Evolutionary conservation across 2,888 invertebrate genomes (phyloP).

Genomic region (Ellobium chinense): DNA sequence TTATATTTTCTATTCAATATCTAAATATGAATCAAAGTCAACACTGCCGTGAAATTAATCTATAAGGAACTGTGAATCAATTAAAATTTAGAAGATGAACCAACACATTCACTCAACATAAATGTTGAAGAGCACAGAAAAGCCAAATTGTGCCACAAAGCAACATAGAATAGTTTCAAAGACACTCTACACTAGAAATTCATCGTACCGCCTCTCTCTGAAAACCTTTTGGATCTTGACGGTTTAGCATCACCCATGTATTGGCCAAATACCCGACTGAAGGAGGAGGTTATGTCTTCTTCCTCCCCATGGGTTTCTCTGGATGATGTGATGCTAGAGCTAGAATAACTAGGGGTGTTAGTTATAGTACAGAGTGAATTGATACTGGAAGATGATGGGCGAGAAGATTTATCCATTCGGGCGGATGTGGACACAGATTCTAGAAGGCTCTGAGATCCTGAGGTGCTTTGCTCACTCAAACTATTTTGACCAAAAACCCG

Average conservation of each 20-base stretch:
- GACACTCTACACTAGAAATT: background rate
- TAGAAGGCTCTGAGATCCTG: background rate
- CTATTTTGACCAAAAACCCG: conserved; percentile 20
- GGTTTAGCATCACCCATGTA: background rate
- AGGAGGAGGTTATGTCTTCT: background rate
- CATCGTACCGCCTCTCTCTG: conserved; percentile 41
- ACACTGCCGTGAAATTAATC: too few species aligned
- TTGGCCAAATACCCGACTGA: conserved; percentile 8
- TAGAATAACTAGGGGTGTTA: background rate
- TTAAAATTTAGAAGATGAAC: too few species aligned
- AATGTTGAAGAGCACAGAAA: background rate
- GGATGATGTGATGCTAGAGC: background rate
- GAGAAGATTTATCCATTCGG: too few species aligned
- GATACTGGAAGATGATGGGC: background rate
- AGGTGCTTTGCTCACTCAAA: background rate
- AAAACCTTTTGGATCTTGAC: conserved; percentile 1
- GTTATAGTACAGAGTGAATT: background rate
- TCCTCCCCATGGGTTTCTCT: background rate
- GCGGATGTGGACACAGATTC: background rate
- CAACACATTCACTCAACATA: background rate
- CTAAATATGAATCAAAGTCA: too few species aligned
- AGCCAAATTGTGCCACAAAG: conserved; percentile 4
- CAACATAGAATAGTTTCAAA: background rate
- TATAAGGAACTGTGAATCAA: too few species aligned
- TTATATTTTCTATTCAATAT: too few species aligned